Evolutionary conservation across 1,140 invertebrate genomes (phyloP), one percentile per base, ranked within the genome.

Genomic region (Leptopilina boulardi): DNA sequence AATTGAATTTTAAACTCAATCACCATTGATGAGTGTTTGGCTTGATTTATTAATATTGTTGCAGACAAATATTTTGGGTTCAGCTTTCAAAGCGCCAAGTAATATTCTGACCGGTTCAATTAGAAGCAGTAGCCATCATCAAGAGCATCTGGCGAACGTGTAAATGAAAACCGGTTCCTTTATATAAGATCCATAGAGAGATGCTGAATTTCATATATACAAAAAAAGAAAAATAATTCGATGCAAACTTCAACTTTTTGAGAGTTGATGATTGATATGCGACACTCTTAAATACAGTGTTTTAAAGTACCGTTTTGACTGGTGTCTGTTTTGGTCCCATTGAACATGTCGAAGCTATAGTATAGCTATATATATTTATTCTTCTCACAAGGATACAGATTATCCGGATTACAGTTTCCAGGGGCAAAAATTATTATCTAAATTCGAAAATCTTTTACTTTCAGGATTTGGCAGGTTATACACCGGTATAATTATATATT

Each of bases 11-110:
- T 15, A 47, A n/a, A 47, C 44, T 15, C 15, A 11, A 47, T 47
- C 13, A 47, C 44, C 44, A 5, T 59, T 26, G 23, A 59, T 26
- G 23, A 30, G 56, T 59, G 56, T 30, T 26, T 59, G 56, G 56
- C 13, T 71, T 84, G 79, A 84, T 84, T 85, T 81, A 85, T 84
- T 84, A 77, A 76, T n/a, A n/a, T 44, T 74, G 77, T 82, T 84
- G 80, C 84, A 83, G 83, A 82, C 83, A 85, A 87, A 87, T 87
- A 87, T 87, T 87, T 87, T 80, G 83, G 82, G 83, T 80, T 78
- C 77, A 77, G 73, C 74, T 74, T 73, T 79, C 23, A 59, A n/a
- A 82, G 56, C 75, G 75, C 77, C 77, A 81, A 80, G 83, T 85
- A 85, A 86, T 85, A 77, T 73, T 77, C 74, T 73, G 83, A 85